Conservation (phyloP, 2,888 invertebrate species). For the Leptopilina syphax region DNA sequence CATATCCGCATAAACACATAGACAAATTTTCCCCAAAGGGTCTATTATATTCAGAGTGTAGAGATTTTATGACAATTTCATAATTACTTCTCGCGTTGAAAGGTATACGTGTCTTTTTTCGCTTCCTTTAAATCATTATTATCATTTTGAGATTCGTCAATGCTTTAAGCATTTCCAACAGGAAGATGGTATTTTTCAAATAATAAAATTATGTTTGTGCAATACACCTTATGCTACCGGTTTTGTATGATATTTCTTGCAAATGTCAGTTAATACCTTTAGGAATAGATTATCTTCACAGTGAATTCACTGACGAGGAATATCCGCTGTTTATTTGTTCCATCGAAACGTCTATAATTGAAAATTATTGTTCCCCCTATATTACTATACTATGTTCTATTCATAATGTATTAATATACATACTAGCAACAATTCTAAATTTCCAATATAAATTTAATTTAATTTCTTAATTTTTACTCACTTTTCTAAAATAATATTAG, state of each 20-base stretch:
- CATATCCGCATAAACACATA: constrained; percentile 9
- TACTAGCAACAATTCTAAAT: too few species aligned
- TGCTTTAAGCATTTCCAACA: constrained; percentile 11
- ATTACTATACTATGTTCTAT: neutral
- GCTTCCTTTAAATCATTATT: neutral
- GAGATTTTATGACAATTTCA: constrained; percentile 22
- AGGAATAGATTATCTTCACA: neutral
- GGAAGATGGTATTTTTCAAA: constrained; percentile 13
- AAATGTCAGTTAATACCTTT: constrained; percentile 16
- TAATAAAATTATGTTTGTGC: neutral
- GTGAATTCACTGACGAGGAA: neutral
- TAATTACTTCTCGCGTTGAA: constrained; percentile 15
- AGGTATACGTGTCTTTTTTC: neutral
- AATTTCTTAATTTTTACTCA: too few species aligned
- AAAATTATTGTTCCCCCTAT: neutral
- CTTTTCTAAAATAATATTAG: too few species aligned
- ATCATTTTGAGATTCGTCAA: neutral
- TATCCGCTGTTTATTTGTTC: neutral
- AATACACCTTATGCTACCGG: neutral
- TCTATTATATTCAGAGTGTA: too few species aligned
- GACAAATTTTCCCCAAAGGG: too few species aligned
- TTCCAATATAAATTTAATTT: too few species aligned
- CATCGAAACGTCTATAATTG: neutral
- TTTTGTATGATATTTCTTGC: neutral
- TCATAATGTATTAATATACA: neutral